phyloP scores from a whole-genome alignment of 2,797 vertebrate genomes.

The Vultur gryphus region DNA sequence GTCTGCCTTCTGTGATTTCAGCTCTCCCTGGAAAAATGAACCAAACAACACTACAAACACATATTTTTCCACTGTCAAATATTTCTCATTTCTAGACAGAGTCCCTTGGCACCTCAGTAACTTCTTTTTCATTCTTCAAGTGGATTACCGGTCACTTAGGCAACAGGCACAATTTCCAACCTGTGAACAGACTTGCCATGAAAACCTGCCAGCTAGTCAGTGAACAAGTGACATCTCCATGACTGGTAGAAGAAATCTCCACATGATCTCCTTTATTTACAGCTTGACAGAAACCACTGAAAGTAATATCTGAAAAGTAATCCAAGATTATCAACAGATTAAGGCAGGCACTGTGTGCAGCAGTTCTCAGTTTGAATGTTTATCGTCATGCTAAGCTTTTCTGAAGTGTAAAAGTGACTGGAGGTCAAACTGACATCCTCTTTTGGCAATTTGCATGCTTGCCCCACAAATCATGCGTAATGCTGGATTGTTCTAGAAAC shows the following conservation, averaged over 20 bases:
- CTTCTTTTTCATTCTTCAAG: neutral
- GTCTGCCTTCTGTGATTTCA: constrained; percentile 54
- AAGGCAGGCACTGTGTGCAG: neutral
- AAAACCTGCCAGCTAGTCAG: neutral
- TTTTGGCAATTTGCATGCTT: neutral
- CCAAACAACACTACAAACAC: constrained; percentile 27
- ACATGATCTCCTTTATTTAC: neutral
- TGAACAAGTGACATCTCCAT: neutral
- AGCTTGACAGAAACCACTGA: neutral
- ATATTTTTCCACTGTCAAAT: constrained; percentile 41
- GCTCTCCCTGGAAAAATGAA: constrained; percentile 42
- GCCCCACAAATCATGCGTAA: neutral
- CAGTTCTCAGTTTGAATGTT: neutral
- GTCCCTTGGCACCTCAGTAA: neutral
- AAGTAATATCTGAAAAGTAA: neutral
- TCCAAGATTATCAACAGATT: neutral
- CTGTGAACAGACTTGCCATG: neutral
- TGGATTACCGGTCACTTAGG: constrained; percentile 6
- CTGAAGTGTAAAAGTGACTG: neutral
- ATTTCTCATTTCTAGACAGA: constrained; percentile 27
- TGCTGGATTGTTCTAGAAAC: neutral
- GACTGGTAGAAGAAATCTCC: neutral
- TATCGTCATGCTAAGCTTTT: neutral
- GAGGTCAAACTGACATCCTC: neutral
- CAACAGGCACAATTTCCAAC: neutral